phyloP scores from a whole-genome alignment of 2,113 vertebrate species.

The Tylochromis polylepis region DNA sequence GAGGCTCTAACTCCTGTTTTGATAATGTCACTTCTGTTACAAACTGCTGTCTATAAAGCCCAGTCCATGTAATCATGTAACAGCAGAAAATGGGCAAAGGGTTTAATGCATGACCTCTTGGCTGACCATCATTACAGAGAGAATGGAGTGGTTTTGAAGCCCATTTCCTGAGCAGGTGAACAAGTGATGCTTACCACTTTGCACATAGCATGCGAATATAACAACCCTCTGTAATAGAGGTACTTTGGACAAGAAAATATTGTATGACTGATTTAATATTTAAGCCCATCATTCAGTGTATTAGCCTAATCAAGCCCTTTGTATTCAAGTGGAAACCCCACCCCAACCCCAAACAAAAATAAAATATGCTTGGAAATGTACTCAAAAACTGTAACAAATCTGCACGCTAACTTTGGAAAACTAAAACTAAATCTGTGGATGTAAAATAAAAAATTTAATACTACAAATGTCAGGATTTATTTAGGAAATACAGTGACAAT shows the following conservation, averaged over 20 bases:
- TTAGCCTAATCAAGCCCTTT: neutral
- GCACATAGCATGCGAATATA: neutral
- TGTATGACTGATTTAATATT: neutral
- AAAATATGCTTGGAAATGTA: neutral
- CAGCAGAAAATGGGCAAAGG: neutral
- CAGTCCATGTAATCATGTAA: neutral
- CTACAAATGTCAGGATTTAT: no score
- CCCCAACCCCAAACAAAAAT: neutral
- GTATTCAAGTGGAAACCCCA: neutral
- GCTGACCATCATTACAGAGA: neutral
- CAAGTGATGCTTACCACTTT: slow-evolving; percentile 4
- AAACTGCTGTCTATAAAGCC: neutral
- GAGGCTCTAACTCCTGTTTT: neutral
- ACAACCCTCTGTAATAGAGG: neutral
- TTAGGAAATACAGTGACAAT: neutral
- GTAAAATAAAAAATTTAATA: no score
- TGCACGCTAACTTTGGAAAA: neutral
- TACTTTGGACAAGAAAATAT: neutral
- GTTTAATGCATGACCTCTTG: neutral
- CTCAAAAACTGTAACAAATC: neutral
- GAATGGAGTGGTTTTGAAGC: neutral
- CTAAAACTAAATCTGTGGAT: no score
- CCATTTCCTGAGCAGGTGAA: neutral
- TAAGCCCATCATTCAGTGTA: neutral
- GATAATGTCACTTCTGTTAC: neutral